Evolutionary conservation across 23 tunicate species (phyloP), one percentile per base, ranked within the genome.

Genomic region (Trididemnum nubilum): DNA sequence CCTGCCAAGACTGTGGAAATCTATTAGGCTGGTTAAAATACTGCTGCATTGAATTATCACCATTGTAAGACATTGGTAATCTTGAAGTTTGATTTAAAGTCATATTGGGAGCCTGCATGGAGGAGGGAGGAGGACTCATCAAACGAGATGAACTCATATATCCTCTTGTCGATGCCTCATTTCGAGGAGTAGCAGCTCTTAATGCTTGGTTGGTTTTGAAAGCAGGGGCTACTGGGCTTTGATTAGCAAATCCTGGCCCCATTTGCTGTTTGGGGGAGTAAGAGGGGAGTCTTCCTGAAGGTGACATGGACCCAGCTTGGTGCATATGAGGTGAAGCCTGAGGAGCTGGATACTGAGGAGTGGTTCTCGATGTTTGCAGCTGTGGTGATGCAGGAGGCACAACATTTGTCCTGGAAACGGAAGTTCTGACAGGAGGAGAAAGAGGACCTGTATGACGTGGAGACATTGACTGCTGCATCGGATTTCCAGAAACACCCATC

Each of bases 71-170:
- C 0, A 81, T 34, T 33, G 84, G 93, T 70, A 69, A 15, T 33
- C 79, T 74, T 24, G 65, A 52, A 7, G 32, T 51, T 40, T 60
- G 81, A 27, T 73, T 28, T 0, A 65, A 71, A 12, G 83, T 26
- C 1, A 80, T 77, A 25, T 36, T 51, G 29, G 63, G 40, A 26
- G 37, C 64, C 27, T 65, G 82, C n/a, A 32, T 19, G 15, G 82
- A 24, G 22, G 83, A 18, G 0, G 91, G 91, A 7, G 90, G 90
- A 29, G 91, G 91, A 3, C 84, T 77, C 91, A 87, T 87, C 91
- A 87, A 72, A 2, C 60, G 85, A 18, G 91, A 37, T 22, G 91
- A 85, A 52, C 91, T 87, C 84, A 78, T 87, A 72, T 80, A 87
- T 0, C 91, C 85, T 49, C 85, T 37, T n/a, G 2, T 38, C 2